Base-by-base conservation (phyloP, 2,797 vertebrate genomes). In the Fistularia commersonii region DNA sequence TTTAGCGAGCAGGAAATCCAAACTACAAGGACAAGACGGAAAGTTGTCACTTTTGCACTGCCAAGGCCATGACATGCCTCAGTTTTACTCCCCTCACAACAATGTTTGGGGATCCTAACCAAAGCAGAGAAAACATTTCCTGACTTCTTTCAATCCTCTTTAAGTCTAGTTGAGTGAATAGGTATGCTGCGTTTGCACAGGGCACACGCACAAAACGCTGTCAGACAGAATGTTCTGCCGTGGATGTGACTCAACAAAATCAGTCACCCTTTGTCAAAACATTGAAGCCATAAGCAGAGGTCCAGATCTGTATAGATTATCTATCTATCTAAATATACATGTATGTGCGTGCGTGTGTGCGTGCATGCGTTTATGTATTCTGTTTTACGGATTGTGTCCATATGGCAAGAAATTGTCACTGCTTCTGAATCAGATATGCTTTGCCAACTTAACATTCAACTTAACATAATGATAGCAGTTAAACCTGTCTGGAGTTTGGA, bases 61-160 rank as follows among this genome's bases (percentile, higher is more conserved):
- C 72, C 81, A 74, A 47, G 45, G 68, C 64, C 76, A 60, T 82
- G 71, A 79, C 66, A 75, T 63, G 77, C 79, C 68, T 69, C 54
- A 3, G 54, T 60, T 45, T 80, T 69, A 56, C 54, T 37, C 23
- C 23, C 50, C 52, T 54, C 63, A 58, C 58, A 71, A 61, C 63
- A 72, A 72, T 61, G 57, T 7, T 48, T 11, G 62, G 63, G 64
- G 58, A 74, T 58, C 61, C 72, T 77, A 46, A 47, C 35, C 50
- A 51, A 9, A 11, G 48, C 59, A 70, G 77, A 66, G 49, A 69
- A 77, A 83, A 77, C 70, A 69, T 72, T 78, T 79, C 69, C 74
- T 66, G 56, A 59, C 69, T 81, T 67, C 69, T 76, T 74, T 63
- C 72, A 77, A 61, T 62, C 72, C 79, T 78, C 75, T 76, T 79